phyloP scores from a whole-genome alignment of 2,113 vertebrate genomes.

The Aptenodytes patagonicus region DNA sequence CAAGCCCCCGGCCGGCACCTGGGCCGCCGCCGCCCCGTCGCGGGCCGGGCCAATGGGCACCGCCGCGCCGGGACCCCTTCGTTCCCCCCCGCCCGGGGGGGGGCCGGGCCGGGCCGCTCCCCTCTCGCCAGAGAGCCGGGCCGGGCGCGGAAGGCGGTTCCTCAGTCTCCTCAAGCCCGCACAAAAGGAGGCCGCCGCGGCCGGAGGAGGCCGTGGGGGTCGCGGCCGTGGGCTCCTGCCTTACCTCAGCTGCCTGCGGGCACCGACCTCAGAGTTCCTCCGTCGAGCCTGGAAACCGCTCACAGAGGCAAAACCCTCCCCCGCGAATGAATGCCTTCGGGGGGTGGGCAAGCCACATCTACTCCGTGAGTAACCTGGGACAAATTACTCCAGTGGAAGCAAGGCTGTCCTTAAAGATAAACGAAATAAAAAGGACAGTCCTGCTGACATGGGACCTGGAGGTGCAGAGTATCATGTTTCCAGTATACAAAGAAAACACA shows the following conservation, averaged over 20 bases:
- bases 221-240: not conserved
- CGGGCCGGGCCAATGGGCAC: no score
- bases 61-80: no score
- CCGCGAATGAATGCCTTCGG: not conserved
- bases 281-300: not conserved
- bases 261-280: not conserved
- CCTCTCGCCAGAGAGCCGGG: no score
- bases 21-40: no score
- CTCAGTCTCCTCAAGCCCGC: not conserved
- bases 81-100: no score
- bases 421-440: not conserved
- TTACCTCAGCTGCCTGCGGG: not conserved
- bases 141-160: not conserved
- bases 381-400: not conserved
- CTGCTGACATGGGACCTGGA: not conserved
- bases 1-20: no score
- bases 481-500: not conserved
- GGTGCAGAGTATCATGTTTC: not conserved
- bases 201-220: not conserved
- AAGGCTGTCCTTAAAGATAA: not conserved
- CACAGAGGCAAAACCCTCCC: not conserved
- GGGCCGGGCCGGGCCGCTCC: not conserved
- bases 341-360: not conserved
- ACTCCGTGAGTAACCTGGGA: not conserved
- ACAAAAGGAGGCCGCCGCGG: not conserved